Evolutionary conservation across 2,888 invertebrate species (phyloP), one percentile per base, ranked within the genome.

Genomic region (Morpho achilles): DNA sequence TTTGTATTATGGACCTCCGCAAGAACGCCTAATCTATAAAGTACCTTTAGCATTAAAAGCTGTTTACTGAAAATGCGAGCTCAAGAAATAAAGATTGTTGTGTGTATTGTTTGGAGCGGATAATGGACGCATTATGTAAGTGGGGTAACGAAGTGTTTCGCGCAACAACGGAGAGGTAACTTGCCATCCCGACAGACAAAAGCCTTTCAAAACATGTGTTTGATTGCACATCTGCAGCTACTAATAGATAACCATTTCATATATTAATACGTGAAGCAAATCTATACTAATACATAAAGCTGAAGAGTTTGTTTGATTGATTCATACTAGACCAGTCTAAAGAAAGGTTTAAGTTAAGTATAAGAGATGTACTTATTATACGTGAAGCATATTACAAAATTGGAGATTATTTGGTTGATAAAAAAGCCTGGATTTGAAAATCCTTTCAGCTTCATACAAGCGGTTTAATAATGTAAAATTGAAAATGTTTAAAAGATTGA

Each of bases 171-270:
- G 50, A 53, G 59, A 49, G 45, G 54, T 62, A 45, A 16, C 39
- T 46, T 46, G 45, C 50, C 55, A 55, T 57, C 60, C 57, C 44
- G 39, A 40, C 44, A 55, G 48, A 63, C 58, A 67, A 66, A 67
- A 61, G 64, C 16, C 64, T 65, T 61, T 67, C 64, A 66, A 65
- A 66, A 62, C 50, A 42, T 16, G 42, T 57, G 42, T 55, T 55
- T 66, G 63, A 58, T 60, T 59, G 62, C 64, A 61, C 60, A 60
- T 64, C 57, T 61, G 61, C 54, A 50, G 46, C 10, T n/a, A 45
- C 44, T 32, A 32, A 5, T 32, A 32, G 32, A 5, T 32, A 32
- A 32, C 16, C 16, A 16, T 16, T 16, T 1, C 16, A 16, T 16
- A 16, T 16, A 16, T 16, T 16, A 16, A 16, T n/a, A n/a, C n/a